Conservation (phyloP, 1,140 invertebrate genomes). For the Metaphire vulgaris region DNA sequence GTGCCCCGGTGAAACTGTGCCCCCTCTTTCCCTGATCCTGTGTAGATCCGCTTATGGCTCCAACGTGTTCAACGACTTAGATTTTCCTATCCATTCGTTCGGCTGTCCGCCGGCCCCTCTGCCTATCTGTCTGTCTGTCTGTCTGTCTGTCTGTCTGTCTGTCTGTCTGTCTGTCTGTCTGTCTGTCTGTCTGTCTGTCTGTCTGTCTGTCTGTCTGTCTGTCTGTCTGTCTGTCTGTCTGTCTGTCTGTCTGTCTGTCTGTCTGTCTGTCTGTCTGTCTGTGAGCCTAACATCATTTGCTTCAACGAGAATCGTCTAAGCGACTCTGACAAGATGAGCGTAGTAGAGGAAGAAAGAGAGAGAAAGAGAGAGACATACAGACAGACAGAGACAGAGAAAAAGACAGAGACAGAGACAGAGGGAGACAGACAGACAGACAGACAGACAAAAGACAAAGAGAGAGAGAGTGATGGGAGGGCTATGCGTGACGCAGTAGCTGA, state of each 20-base stretch:
- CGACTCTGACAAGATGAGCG: not conserved
- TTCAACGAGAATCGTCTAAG: not conserved
- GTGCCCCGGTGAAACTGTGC: too few relatives aligned
- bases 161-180: not conserved
- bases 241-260: too few relatives aligned
- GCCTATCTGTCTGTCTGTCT: too few relatives aligned
- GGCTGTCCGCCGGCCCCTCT: too few relatives aligned
- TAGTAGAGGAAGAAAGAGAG: not conserved
- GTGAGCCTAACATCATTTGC: not conserved
- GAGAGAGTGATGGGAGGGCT: not conserved
- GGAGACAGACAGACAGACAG: slow-evolving; percentile 2
- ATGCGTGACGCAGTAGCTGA: not conserved
- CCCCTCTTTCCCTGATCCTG: too few relatives aligned
- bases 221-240: too few relatives aligned
- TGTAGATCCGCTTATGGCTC: too few relatives aligned
- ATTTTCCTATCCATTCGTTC: too few relatives aligned
- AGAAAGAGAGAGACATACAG: slow-evolving; percentile 1
- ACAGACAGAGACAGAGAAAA: not conserved
- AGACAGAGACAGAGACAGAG: not conserved
- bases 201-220: too few relatives aligned
- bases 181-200: too few relatives aligned
- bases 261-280: not conserved
- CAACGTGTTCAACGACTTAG: too few relatives aligned
- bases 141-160: too few relatives aligned
- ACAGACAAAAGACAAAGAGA: not conserved